Conservation (phyloP, 2,888 invertebrate genomes). For the Conistra vaccinii region DNA sequence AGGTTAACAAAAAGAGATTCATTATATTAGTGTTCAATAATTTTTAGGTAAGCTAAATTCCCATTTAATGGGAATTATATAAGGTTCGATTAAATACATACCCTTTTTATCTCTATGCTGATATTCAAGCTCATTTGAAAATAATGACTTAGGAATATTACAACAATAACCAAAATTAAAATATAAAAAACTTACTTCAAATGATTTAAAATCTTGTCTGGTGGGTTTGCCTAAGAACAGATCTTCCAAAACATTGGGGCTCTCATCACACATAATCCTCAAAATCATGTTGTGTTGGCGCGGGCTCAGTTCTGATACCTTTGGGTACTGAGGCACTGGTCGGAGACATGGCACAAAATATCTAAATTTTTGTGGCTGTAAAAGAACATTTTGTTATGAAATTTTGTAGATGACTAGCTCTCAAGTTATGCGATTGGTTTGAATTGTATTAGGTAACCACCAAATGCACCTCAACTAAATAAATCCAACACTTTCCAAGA, state of each 20-base stretch:
- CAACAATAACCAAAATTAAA: neutral
- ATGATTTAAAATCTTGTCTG: conserved; percentile 73
- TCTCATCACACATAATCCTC: conserved; percentile 75
- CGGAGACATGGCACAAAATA: conserved; percentile 76
- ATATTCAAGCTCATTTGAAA: neutral
- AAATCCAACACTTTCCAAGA: neutral
- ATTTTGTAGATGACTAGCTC: neutral
- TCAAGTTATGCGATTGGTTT: conserved; percentile 11
- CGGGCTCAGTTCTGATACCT: conserved; percentile 74
- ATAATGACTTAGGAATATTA: neutral
- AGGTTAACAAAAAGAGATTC: neutral
- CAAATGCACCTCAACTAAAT: neutral
- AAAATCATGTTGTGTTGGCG: conserved; percentile 79
- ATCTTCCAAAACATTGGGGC: conserved; percentile 72
- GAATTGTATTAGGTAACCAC: neutral
- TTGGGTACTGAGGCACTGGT: conserved; percentile 72
- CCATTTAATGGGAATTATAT: neutral
- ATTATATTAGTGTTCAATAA: neutral
- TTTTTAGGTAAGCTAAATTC: neutral
- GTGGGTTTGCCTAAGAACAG: conserved; percentile 71
- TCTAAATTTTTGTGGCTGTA: conserved; percentile 65
- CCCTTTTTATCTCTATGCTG: neutral
- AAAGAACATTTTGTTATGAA: conserved; percentile 19
- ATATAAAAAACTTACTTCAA: conserved; percentile 75
- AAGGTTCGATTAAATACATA: neutral